Conservation (phyloP, 2,888 invertebrate species). For the Willowsia nigromaculata region DNA sequence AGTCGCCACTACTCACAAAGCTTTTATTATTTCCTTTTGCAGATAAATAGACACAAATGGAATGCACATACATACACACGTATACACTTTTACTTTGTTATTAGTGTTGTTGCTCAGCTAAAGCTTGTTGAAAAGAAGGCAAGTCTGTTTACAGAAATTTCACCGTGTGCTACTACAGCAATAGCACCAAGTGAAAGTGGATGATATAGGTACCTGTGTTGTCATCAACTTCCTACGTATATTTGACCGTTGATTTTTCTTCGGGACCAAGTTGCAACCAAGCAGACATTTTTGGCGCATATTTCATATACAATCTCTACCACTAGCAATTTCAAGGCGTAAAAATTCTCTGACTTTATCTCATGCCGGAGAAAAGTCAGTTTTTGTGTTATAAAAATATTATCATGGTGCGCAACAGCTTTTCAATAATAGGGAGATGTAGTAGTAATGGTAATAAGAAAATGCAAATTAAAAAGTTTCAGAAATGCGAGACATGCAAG, state of each 20-base stretch:
- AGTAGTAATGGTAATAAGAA: neutral
- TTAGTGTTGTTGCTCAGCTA: neutral
- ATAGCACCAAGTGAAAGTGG: neutral
- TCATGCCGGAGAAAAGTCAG: neutral
- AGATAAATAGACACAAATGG: neutral
- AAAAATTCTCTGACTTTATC: neutral
- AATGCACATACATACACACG: neutral
- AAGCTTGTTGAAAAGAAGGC: neutral
- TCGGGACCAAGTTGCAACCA: neutral
- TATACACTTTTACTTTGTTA: neutral
- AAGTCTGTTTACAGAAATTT: too few species aligned
- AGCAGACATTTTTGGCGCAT: neutral
- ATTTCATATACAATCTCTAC: too few species aligned
- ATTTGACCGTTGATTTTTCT: neutral
- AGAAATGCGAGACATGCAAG: neutral
- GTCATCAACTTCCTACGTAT: neutral
- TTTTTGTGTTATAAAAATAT: neutral
- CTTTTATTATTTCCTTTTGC: neutral
- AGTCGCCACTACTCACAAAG: neutral
- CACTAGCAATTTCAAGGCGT: too few species aligned
- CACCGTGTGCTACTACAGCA: too few species aligned
- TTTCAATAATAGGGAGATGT: neutral
- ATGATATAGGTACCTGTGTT: too few species aligned
- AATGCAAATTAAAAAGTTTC: conserved; percentile 8
- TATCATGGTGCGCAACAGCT: neutral